Conservation (phyloP, 2,113 vertebrate genomes). For the Trogon surrucura region DNA sequence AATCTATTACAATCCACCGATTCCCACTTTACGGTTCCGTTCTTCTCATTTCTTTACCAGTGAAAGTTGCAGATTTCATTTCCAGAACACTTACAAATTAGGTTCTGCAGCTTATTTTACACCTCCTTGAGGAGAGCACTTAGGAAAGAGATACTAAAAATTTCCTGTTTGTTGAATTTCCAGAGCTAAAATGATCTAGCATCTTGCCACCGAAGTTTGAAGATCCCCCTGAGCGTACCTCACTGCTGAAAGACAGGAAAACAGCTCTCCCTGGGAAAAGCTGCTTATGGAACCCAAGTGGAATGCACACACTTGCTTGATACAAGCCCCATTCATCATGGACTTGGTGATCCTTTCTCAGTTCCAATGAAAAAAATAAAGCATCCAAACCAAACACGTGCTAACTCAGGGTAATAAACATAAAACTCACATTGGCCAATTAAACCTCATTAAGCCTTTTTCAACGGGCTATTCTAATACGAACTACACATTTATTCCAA, state of each 20-base stretch:
- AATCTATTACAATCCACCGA: accelerated
- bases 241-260: background rate
- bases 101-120: background rate
- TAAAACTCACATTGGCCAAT: background rate
- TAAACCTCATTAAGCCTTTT: background rate
- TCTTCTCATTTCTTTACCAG: background rate
- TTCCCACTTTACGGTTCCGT: background rate
- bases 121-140: background rate
- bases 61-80: background rate
- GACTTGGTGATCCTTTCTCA: background rate
- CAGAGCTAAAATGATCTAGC: background rate
- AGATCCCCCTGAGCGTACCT: background rate
- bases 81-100: background rate
- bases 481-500: background rate
- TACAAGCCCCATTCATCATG: background rate
- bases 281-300: background rate
- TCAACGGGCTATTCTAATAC: background rate
- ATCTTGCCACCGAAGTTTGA: background rate
- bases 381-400: background rate
- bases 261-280: background rate
- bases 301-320: background rate
- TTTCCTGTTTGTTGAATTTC: background rate
- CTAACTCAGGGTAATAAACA: background rate
- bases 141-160: background rate
- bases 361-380: background rate